phyloP scores from a whole-genome alignment of 2,888 invertebrate genomes.

The Nomada ruficornis region DNA sequence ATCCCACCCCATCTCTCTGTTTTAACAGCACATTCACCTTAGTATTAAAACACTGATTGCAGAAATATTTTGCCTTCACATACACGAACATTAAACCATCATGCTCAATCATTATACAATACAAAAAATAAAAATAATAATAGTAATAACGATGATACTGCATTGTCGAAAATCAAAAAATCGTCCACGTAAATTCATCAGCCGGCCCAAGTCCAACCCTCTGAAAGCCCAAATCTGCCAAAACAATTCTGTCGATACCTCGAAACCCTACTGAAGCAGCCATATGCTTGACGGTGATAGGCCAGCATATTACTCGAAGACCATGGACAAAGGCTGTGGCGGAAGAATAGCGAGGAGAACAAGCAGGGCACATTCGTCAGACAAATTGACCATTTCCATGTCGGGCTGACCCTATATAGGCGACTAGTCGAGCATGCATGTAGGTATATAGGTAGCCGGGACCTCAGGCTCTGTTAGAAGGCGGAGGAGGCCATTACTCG shows the following conservation, averaged over 20 bases:
- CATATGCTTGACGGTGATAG: constrained; percentile 11
- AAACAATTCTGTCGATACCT: constrained; percentile 2
- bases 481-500: constrained; percentile 55
- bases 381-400: constrained; percentile 63
- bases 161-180: too few species aligned
- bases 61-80: too few species aligned
- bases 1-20: too few species aligned
- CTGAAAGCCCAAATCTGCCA: background rate
- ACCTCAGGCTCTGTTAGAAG: constrained; percentile 21
- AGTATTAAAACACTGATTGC: too few species aligned
- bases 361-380: constrained; percentile 49
- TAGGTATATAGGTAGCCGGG: constrained; percentile 52
- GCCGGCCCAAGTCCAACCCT: too few species aligned
- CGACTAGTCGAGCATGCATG: constrained; percentile 46
- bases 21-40: too few species aligned
- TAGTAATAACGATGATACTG: too few species aligned
- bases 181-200: background rate
- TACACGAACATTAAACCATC: too few species aligned
- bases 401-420: constrained; percentile 52
- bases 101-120: too few species aligned
- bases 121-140: too few species aligned
- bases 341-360: constrained; percentile 46
- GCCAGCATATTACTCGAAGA: constrained; percentile 29
- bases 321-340: constrained; percentile 6
- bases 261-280: background rate